A percentile compares a stretch with the other conserved stretches of the same genome.
These are phyloP conservation scores for Tetrax tetrax DNA, from an alignment of 2,113 vertebrate genomes.

Conservation along the genomic window DNA sequence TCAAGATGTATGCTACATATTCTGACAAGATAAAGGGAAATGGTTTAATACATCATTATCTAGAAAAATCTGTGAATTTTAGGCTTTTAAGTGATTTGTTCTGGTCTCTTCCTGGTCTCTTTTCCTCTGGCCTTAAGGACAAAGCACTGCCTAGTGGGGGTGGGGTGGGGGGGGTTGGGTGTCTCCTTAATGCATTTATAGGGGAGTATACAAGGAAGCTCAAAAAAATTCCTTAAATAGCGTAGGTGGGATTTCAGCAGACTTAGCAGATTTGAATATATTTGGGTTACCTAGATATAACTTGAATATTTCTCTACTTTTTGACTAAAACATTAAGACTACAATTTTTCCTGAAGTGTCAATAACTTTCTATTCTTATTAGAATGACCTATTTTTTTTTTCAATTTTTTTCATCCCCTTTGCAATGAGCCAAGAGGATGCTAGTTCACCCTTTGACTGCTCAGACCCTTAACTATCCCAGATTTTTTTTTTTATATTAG, in stretches of 20 bases:
- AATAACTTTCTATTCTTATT: background rate
- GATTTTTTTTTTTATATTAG: background rate
- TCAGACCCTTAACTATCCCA: background rate
- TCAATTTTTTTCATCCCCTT: background rate
- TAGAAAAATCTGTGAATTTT: background rate
- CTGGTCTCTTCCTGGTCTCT: background rate
- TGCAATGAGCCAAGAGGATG: background rate
- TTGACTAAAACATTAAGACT: background rate
- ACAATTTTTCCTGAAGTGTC: background rate
- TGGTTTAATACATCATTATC: background rate
- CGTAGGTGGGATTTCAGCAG: background rate
- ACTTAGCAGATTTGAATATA: background rate
- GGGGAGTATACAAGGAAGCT: background rate
- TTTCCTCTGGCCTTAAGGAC: background rate
- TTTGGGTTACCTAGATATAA: background rate
- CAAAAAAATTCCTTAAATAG: background rate
- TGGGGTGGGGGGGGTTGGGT: too few species aligned
- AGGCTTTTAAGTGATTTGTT: background rate
- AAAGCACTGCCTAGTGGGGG: background rate
- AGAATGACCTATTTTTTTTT: accelerated
- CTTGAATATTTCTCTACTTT: background rate
- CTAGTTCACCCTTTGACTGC: background rate
- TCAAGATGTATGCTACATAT: background rate
- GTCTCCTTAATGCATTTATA: background rate
- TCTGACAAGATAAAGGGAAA: background rate